Evolutionary conservation across 2,888 invertebrate genomes (phyloP).

Genomic region (Macaria liturata): DNA sequence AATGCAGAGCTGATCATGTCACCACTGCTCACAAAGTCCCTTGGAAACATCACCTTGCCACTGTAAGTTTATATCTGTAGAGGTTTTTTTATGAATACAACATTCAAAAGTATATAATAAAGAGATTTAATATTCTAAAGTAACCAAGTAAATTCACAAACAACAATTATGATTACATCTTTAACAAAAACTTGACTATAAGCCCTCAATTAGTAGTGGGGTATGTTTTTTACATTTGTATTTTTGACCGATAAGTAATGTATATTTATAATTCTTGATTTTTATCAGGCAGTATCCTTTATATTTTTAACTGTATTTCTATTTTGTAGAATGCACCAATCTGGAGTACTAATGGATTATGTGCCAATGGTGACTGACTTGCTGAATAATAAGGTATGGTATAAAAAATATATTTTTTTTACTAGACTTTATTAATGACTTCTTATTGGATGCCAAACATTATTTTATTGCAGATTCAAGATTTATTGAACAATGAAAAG

Average conservation of each 20-base stretch:
- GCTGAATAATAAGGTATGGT: conserved; percentile 73
- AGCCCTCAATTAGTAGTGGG: too few species aligned
- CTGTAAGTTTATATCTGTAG: conserved; percentile 55
- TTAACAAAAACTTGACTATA: too few species aligned
- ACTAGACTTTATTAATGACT: background rate
- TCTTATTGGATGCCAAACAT: too few species aligned
- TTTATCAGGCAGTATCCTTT: too few species aligned
- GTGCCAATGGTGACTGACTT: conserved; percentile 79
- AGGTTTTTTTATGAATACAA: background rate
- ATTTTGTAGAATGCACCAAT: conserved; percentile 73
- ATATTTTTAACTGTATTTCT: too few species aligned
- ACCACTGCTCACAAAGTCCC: conserved; percentile 69
- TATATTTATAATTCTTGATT: too few species aligned
- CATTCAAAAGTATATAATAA: too few species aligned
- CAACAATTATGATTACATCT: too few species aligned
- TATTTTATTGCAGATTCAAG: conserved; percentile 61
- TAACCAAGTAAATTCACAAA: too few species aligned
- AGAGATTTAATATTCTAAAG: too few species aligned
- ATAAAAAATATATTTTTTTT: background rate
- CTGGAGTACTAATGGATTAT: conserved; percentile 82
- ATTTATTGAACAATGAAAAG: conserved; percentile 70
- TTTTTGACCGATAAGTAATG: too few species aligned
- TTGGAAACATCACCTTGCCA: conserved; percentile 73
- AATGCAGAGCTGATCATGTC: conserved; percentile 78
- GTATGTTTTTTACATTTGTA: too few species aligned